phyloP scores from a whole-genome alignment of 2,797 vertebrate species.

The Nyctalus aviator region DNA sequence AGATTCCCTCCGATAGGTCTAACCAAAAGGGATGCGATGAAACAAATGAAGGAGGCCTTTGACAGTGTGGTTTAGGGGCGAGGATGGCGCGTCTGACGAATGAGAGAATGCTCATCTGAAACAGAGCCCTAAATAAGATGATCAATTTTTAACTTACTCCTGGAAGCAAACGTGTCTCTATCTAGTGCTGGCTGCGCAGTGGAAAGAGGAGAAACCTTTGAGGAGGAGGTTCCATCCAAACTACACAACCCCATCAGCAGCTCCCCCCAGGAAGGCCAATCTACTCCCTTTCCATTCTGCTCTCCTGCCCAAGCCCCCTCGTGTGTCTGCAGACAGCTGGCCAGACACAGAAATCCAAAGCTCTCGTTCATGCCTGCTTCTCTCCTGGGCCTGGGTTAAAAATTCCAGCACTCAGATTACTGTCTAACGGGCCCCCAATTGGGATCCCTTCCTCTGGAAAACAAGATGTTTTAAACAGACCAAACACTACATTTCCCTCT shows the following conservation, averaged over 20 bases:
- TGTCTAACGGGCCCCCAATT: constrained; percentile 59
- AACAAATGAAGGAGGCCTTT: not conserved
- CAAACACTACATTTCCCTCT: not conserved
- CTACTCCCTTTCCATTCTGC: not conserved
- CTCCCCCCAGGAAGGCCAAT: constrained; percentile 65
- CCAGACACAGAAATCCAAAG: constrained; percentile 84
- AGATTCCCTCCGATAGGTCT: not conserved
- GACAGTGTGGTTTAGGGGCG: not conserved
- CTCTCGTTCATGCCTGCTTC: constrained; percentile 73
- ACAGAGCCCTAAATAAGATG: not conserved
- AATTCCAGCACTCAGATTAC: constrained; percentile 81
- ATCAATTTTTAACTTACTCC: not conserved
- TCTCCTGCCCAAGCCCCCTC: constrained; percentile 19
- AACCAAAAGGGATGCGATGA: not conserved
- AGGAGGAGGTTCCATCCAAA: constrained; percentile 5
- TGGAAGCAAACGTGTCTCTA: not conserved
- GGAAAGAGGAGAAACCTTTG: not conserved
- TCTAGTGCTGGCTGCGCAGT: not conserved
- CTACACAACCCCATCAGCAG: not conserved
- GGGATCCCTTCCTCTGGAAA: constrained; percentile 21
- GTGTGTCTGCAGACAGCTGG: constrained; percentile 85
- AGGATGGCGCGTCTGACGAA: not conserved
- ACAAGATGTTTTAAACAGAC: not conserved
- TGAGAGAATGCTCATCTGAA: not conserved
- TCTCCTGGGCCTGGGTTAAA: constrained; percentile 74